phyloP scores from a whole-genome alignment of 1,140 invertebrate species.

The Spodoptera frugiperda region DNA sequence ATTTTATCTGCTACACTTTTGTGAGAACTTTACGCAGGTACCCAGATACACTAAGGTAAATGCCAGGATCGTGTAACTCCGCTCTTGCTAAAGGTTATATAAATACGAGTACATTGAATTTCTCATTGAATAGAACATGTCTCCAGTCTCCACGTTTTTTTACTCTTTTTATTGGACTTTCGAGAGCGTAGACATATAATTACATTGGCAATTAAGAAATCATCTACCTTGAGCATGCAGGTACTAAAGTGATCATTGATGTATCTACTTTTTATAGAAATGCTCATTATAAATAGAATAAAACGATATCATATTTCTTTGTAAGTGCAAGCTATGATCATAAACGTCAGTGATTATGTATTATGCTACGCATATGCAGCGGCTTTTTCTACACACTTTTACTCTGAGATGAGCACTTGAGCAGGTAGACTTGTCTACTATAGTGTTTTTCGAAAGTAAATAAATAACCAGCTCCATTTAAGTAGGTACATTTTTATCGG shows the following conservation, averaged over 20 bases:
- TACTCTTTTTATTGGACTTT: constrained; percentile 24
- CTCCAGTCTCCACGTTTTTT: background rate
- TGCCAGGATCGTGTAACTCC: constrained; percentile 13
- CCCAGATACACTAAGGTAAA: background rate
- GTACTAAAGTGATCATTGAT: background rate
- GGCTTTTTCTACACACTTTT: no score
- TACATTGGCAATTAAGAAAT: constrained; percentile 21
- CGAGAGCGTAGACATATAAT: constrained; percentile 12
- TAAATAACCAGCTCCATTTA: no score
- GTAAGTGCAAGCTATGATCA: no score
- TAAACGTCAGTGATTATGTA: no score
- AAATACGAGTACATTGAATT: constrained; percentile 18
- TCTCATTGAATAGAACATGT: constrained; percentile 15
- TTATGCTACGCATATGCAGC: no score
- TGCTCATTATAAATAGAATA: no score
- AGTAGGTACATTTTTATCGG: no score
- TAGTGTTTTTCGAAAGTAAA: no score
- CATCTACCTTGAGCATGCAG: constrained; percentile 7
- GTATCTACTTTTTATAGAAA: background rate
- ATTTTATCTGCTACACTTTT: no score
- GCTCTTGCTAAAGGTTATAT: constrained; percentile 25
- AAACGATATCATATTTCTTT: no score
- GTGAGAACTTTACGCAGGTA: background rate
- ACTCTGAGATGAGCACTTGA: no score
- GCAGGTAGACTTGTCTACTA: no score